Evolutionary conservation across 2,113 vertebrate genomes (phyloP).

Genomic region (Gallinago undulata): DNA sequence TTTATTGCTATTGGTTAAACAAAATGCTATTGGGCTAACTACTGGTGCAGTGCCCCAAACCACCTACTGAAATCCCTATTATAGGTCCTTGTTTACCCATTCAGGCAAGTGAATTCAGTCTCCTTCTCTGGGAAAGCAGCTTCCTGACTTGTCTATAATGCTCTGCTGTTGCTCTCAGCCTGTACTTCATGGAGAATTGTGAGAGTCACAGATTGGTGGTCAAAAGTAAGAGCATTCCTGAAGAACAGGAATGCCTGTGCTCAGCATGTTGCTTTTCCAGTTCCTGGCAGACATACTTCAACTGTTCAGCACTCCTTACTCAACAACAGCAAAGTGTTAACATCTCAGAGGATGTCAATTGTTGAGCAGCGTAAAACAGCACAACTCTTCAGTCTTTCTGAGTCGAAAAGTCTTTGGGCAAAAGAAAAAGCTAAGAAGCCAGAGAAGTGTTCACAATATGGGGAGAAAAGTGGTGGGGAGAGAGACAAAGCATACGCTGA

Average conservation of each 20-base stretch:
- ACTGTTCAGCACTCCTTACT: background rate
- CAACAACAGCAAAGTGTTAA: background rate
- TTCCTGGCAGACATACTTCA: background rate
- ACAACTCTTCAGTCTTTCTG: background rate
- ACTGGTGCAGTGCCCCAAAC: background rate
- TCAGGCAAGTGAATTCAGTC: background rate
- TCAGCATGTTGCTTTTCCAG: background rate
- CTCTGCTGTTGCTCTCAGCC: background rate
- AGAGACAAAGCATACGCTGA: background rate
- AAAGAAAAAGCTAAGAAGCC: background rate
- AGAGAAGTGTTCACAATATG: background rate
- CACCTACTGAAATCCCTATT: background rate
- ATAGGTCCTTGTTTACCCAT: background rate
- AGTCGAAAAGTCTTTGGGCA: background rate
- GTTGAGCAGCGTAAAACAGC: background rate
- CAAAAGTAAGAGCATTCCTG: background rate
- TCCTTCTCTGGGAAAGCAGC: background rate
- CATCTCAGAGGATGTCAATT: background rate
- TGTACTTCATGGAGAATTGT: background rate
- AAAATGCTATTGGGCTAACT: background rate
- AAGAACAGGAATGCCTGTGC: background rate
- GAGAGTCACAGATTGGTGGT: background rate
- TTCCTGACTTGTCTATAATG: background rate
- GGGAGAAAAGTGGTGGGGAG: background rate
- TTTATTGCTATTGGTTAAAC: background rate